phyloP scores from a whole-genome alignment of 2,797 vertebrate genomes.

The Microctenopoma steveboyesi region DNA sequence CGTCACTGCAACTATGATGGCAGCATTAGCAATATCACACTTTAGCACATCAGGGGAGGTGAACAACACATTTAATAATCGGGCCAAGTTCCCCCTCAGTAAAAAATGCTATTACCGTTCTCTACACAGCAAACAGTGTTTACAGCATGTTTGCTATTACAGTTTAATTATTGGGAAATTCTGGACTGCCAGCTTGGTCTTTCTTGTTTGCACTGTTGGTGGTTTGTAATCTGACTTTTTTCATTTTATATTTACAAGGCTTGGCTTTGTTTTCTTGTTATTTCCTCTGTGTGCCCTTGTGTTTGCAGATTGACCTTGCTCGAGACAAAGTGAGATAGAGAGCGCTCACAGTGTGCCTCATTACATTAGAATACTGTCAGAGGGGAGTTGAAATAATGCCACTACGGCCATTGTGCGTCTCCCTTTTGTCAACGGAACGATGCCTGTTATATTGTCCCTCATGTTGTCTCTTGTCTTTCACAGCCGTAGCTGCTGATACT shows the following conservation, averaged over 20 bases:
- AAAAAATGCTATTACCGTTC: slow-evolving; percentile 55
- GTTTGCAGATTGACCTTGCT: slow-evolving; percentile 76
- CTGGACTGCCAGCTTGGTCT: slow-evolving; percentile 47
- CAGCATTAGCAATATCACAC: slow-evolving; percentile 66
- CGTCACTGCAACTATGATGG: slow-evolving; percentile 42
- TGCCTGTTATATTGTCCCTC: slow-evolving; percentile 42
- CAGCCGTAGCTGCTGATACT: slow-evolving; percentile 57
- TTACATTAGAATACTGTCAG: slow-evolving; percentile 76
- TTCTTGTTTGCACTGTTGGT: slow-evolving; percentile 63
- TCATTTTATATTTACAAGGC: slow-evolving; percentile 35
- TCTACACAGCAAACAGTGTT: slow-evolving; percentile 55
- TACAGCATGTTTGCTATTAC: slow-evolving; percentile 62
- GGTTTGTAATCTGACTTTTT: slow-evolving; percentile 60
- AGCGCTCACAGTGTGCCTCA: slow-evolving; percentile 66
- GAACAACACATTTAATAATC: slow-evolving; percentile 65
- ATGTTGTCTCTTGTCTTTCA: slow-evolving; percentile 40
- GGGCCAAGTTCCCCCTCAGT: slow-evolving; percentile 41
- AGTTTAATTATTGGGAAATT: slow-evolving; percentile 64
- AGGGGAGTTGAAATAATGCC: slow-evolving; percentile 72
- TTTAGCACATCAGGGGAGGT: slow-evolving; percentile 68
- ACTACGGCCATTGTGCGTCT: slow-evolving; percentile 61
- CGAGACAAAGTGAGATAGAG: slow-evolving; percentile 69
- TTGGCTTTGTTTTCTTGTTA: slow-evolving; percentile 61
- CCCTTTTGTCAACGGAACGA: slow-evolving; percentile 68
- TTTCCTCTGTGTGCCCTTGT: slow-evolving; percentile 65